A percentile compares a stretch with the other conserved stretches of the same genome.
phyloP scores from a whole-genome alignment of 2,797 vertebrate species.

The Syncerus caffer region DNA sequence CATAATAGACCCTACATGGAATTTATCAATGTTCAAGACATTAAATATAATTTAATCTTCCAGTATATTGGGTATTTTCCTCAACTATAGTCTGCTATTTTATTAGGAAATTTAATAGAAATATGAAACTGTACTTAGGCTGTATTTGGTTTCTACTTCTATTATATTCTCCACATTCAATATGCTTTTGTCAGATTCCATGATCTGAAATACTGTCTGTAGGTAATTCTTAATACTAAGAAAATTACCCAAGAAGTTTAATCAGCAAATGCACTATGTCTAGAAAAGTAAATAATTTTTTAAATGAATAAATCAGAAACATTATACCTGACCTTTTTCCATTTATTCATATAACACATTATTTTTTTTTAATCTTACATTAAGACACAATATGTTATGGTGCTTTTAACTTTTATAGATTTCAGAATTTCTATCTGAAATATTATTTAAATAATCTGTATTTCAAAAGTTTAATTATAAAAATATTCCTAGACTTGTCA shows the following conservation, averaged over 20 bases:
- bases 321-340: not conserved
- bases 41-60: not conserved
- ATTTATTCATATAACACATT: not conserved
- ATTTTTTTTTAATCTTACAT: not conserved
- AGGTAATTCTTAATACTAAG: conserved; percentile 23
- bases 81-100: not conserved
- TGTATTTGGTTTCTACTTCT: not conserved
- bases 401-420: not conserved
- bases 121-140: not conserved
- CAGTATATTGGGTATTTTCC: not conserved
- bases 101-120: not conserved
- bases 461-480: not conserved
- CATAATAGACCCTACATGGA: not conserved
- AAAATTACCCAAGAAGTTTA: not conserved
- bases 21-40: not conserved
- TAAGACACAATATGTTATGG: not conserved
- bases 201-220: not conserved
- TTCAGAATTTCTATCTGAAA: not conserved
- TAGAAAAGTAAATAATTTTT: not conserved
- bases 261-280: not conserved
- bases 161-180: not conserved
- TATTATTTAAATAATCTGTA: not conserved
- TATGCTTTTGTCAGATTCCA: not conserved
- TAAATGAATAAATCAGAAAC: not conserved
- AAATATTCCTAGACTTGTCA: not conserved